phyloP scores from a whole-genome alignment of 2,888 invertebrate species.

The Nomada flava region DNA sequence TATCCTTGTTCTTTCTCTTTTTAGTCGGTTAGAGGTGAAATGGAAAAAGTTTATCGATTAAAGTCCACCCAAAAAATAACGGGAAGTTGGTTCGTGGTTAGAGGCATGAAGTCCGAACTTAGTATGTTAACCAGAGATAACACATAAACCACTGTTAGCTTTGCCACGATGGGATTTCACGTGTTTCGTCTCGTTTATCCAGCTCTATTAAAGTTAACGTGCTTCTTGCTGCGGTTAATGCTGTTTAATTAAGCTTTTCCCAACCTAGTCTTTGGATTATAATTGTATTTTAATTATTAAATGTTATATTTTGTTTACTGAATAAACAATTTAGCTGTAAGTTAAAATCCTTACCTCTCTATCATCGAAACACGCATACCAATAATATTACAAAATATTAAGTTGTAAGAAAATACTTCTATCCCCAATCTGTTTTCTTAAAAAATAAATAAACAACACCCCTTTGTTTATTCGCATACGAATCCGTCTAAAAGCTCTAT shows the following conservation, averaged over 20 bases:
- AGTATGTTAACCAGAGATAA: conserved; percentile 43
- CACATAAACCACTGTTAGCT: conserved; percentile 35
- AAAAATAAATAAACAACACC: not conserved
- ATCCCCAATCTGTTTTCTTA: too few relatives aligned
- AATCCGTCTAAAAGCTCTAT: conserved; percentile 32
- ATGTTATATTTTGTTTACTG: too few relatives aligned
- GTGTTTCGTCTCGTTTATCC: conserved; percentile 20
- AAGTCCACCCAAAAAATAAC: conserved; percentile 69
- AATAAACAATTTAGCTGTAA: too few relatives aligned
- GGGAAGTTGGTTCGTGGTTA: conserved; percentile 45
- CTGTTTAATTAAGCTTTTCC: conserved; percentile 38
- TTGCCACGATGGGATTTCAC: not conserved
- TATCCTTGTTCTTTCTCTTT: conserved; percentile 38
- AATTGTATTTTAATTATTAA: too few relatives aligned
- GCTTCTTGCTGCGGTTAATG: conserved; percentile 43
- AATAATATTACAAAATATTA: too few relatives aligned
- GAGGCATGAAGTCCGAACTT: conserved; percentile 33
- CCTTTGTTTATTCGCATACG: conserved; percentile 33
- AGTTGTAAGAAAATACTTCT: too few relatives aligned
- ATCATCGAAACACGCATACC: too few relatives aligned
- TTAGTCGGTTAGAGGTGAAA: conserved; percentile 64
- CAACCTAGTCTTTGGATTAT: not conserved
- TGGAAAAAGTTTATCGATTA: conserved; percentile 64
- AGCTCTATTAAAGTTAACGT: conserved; percentile 18
- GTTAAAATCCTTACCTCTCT: too few relatives aligned